Base-by-base conservation (phyloP, 2,113 vertebrate genomes). In the Noturus placidus region DNA sequence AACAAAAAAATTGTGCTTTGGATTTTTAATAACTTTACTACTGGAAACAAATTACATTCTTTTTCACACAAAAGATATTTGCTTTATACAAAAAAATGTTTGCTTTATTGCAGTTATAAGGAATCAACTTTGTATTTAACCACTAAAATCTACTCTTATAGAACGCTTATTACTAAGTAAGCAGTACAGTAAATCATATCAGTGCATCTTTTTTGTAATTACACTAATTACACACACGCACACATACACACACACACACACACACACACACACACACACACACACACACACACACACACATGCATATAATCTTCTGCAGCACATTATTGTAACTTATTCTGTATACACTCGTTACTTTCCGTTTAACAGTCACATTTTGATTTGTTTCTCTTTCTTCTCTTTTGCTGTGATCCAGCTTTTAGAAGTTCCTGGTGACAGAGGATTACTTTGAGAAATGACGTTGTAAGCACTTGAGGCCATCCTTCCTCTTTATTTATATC, bases 241-340 rank as follows among this genome's bases (percentile, higher is more conserved):
- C 87, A 84, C 33, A 54, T 52, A 84, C 61, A 84, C 87, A 88
- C 87, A 81, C 83, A 83, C 69, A 85, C 76, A 82, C 67, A 27
- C 35, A 35, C 15, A 33, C 67, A 42, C 42, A 42, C 42, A 42
- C 42, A 42, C 42, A 42, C 42, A 42, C 42, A 42, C 42, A 42
- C 42, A 42, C 42, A 42, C 42, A 42, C 42, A 42, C 42, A 42
- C 42, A 46, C 42, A 46, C 42, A 46, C 42, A 46, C 42, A 46
- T 46, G 42, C 42, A 46, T 46, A 46, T 46, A 69, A 33, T 30
- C 14, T 6, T 15, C 30, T 69, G 14, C 67, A 69, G 30, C 30
- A 33, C 30, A 17, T 30, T 67, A 69, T 61, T 25, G 14, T 69
- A 35, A 13, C 10, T 69, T 35, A 17, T 69, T 35, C 15, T 17